Evolutionary conservation across 2,888 invertebrate species (phyloP).

Genomic region (Teleogryllus oceanicus): DNA sequence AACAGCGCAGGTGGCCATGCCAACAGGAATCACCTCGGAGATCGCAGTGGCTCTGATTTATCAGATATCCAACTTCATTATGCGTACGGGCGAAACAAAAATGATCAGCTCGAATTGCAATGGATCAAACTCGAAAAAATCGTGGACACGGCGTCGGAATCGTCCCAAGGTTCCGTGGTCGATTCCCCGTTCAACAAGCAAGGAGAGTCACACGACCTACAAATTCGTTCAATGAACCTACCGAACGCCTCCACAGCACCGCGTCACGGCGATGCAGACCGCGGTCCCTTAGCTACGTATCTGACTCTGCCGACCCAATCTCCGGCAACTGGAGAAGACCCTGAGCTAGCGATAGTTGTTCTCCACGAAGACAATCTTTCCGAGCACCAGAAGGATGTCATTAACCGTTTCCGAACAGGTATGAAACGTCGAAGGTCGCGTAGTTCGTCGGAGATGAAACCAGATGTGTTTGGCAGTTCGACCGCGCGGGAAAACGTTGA

Average conservation of each 20-base stretch:
- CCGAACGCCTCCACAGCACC: background rate
- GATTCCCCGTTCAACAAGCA: background rate
- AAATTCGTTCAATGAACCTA: background rate
- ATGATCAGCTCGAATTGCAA: background rate
- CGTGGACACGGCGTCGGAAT: background rate
- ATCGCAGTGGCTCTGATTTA: background rate
- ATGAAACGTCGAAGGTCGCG: background rate
- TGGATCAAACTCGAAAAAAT: slow-evolving; percentile 18
- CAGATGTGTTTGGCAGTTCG: background rate
- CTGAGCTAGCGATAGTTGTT: background rate
- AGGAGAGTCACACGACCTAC: background rate
- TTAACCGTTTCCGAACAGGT: background rate
- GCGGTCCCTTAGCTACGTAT: background rate
- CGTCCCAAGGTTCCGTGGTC: background rate
- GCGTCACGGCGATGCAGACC: background rate
- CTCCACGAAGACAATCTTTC: background rate
- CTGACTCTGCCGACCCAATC: background rate
- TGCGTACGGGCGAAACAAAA: background rate
- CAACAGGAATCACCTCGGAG: background rate
- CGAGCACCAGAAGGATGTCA: background rate
- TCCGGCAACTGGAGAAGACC: background rate
- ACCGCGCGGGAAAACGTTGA: background rate
- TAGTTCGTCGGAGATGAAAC: background rate
- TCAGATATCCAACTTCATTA: background rate
- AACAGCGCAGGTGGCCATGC: background rate